These are phyloP conservation scores for Acleris holmiana DNA, from an alignment of 2,888 invertebrate species.

Conservation along the genomic window DNA sequence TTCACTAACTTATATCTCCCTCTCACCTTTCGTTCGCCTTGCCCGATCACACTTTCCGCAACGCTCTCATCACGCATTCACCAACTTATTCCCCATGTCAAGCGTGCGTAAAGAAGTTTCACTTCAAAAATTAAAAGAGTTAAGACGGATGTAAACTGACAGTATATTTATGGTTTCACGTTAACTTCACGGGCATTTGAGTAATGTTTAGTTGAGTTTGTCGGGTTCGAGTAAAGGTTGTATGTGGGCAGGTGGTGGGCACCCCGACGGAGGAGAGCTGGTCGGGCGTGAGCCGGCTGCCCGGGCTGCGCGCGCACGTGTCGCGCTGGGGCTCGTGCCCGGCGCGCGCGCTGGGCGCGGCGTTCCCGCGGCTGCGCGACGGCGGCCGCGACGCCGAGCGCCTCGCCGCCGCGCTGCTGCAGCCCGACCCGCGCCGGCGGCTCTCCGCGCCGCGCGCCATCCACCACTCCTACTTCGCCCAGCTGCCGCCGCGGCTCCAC, in stretches of 20 bases:
- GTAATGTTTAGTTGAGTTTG: too few species aligned
- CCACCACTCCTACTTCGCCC: constrained; percentile 94
- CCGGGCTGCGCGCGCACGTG: constrained; percentile 91
- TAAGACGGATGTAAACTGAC: too few species aligned
- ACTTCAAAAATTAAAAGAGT: too few species aligned
- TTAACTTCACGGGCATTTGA: too few species aligned
- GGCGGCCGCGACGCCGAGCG: constrained; percentile 94
- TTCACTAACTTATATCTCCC: too few species aligned
- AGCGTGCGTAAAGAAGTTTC: too few species aligned
- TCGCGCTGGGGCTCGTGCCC: constrained; percentile 86
- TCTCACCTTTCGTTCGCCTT: too few species aligned
- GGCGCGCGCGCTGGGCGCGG: constrained; percentile 91
- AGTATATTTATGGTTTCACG: too few species aligned
- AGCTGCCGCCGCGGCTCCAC: constrained; percentile 94
- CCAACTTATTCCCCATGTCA: too few species aligned
- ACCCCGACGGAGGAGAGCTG: constrained; percentile 97
- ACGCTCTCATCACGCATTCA: too few species aligned
- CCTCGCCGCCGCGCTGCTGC: constrained; percentile 92
- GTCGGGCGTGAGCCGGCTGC: constrained; percentile 94
- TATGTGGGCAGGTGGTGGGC: constrained; percentile 89
- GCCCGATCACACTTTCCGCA: too few species aligned
- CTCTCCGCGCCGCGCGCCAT: constrained; percentile 95
- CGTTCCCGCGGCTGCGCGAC: constrained; percentile 95
- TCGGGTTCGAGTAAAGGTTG: not conserved
- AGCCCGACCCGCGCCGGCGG: constrained; percentile 93